A percentile compares a stretch with the other conserved stretches of the same genome.
phyloP scores from a whole-genome alignment of 2,113 vertebrate genomes.

The Thamnophis sirtalis region DNA sequence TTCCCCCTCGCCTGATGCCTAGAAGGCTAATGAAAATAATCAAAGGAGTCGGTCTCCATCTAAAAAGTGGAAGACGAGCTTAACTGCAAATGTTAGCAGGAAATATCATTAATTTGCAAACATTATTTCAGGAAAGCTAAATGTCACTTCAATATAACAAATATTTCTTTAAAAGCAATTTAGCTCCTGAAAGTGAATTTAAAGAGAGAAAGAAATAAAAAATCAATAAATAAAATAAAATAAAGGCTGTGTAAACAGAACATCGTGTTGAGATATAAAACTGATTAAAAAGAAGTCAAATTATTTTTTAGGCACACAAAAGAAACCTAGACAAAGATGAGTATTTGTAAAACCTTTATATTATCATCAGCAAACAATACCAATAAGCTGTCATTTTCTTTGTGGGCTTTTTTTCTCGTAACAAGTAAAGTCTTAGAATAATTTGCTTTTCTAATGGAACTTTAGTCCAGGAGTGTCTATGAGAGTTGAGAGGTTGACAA shows the following conservation, averaged over 20 bases:
- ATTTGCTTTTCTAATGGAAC: background rate
- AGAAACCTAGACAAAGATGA: slow-evolving; percentile 51
- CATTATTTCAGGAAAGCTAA: slow-evolving; percentile 11
- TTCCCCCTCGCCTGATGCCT: background rate
- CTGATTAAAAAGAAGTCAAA: slow-evolving; percentile 35
- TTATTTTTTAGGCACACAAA: slow-evolving; percentile 28
- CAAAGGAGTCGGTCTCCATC: background rate
- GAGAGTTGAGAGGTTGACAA: background rate
- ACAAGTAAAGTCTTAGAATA: background rate
- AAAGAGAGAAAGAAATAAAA: slow-evolving; percentile 46
- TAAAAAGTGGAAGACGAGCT: background rate
- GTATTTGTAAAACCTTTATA: slow-evolving; percentile 26
- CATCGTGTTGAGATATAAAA: background rate
- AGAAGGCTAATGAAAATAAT: background rate
- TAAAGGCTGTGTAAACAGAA: slow-evolving; percentile 48
- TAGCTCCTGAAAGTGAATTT: slow-evolving; percentile 42
- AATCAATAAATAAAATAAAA: slow-evolving; percentile 3
- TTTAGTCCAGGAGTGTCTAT: background rate
- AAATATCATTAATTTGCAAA: slow-evolving; percentile 22
- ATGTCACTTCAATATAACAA: background rate
- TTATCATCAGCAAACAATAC: slow-evolving; percentile 13
- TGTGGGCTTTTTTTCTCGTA: background rate
- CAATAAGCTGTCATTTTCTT: slow-evolving; percentile 13
- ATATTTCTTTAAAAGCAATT: background rate
- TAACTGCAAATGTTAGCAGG: background rate